Conservation (phyloP, 2,888 invertebrate genomes). For the Synergus gifuensis region DNA sequence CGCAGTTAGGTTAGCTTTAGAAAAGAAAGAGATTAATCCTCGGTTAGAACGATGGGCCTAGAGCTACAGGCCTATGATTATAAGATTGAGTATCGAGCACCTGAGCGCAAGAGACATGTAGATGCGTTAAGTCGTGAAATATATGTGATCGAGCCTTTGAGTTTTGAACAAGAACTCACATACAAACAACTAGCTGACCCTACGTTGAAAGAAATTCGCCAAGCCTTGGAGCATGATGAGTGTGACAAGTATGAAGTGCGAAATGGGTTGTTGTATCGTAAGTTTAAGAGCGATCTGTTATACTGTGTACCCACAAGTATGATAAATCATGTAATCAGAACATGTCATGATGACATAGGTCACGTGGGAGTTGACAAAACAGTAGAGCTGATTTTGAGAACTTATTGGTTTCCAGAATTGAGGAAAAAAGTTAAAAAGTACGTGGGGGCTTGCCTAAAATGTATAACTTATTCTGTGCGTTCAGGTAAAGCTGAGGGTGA, state of each 20-base stretch:
- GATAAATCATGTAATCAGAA: constrained; percentile 29
- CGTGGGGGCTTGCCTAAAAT: constrained; percentile 16
- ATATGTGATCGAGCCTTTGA: no score
- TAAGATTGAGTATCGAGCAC: no score
- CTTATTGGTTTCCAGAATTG: background rate
- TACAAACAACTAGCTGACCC: no score
- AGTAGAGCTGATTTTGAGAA: background rate
- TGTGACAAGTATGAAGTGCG: constrained; percentile 38
- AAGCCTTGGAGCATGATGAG: no score
- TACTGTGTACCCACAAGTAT: constrained; percentile 23
- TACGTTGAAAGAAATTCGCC: no score
- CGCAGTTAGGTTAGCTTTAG: no score
- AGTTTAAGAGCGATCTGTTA: background rate
- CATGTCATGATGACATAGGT: constrained; percentile 35
- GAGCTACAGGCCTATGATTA: no score
- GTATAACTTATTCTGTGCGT: constrained; percentile 14
- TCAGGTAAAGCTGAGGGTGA: background rate
- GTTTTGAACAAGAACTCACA: no score
- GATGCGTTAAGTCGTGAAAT: no score
- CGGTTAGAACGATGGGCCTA: no score
- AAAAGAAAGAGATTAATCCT: no score
- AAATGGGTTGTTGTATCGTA: constrained; percentile 19
- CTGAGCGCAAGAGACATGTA: no score
- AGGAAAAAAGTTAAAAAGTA: background rate
- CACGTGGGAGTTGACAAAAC: constrained; percentile 34